Base-by-base conservation (phyloP, 2,888 invertebrate species). In the Drosophila atripex region DNA sequence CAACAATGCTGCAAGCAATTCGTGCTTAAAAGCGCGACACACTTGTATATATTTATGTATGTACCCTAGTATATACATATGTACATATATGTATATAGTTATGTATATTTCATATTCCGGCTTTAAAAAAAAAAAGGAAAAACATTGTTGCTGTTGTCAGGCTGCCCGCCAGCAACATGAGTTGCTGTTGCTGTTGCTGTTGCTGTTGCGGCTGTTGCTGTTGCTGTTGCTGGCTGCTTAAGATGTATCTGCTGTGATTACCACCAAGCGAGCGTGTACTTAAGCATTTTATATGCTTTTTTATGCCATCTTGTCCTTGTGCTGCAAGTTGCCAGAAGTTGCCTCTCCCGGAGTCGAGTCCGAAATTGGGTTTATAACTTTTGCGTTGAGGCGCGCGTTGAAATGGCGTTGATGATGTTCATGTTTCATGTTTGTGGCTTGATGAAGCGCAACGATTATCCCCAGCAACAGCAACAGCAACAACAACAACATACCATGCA, bases 361-460 rank as follows among this genome's bases (percentile, higher is more conserved):
- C 74, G 63, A 88, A 80, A 83, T 88, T 88, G 71, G 86, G 84
- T 76, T 86, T 86, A 73, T 75, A 84, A 72, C 70, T 86, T 75
- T 74, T 70, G 71, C 68, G 69, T 49, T 63, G 59, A 72, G 85
- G 72, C 83, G 80, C 84, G 80, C 88, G 86, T 74, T 83, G 84
- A 88, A 88, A 86, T 83, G 84, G 88, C 86, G 83, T 88, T 83
- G 83, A 83, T 86, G 80, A 83, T 88, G 88, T 83, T 86, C 75
- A 82, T 86, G 82, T 82, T 82, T 88, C 79, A 86, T 83, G 88
- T 83, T 80, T 86, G 75, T 83, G 73, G 86, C 84, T 77, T 80
- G 78, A 85, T 88, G 85, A 86, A 78, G 82, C 82, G 80, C 84
- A 84, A 73, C 86, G 89, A 83, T 88, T 89, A 88, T 88, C 88